These are phyloP conservation scores for Drosophila monieri DNA, from an alignment of 2,888 invertebrate species.

Conservation along the genomic window DNA sequence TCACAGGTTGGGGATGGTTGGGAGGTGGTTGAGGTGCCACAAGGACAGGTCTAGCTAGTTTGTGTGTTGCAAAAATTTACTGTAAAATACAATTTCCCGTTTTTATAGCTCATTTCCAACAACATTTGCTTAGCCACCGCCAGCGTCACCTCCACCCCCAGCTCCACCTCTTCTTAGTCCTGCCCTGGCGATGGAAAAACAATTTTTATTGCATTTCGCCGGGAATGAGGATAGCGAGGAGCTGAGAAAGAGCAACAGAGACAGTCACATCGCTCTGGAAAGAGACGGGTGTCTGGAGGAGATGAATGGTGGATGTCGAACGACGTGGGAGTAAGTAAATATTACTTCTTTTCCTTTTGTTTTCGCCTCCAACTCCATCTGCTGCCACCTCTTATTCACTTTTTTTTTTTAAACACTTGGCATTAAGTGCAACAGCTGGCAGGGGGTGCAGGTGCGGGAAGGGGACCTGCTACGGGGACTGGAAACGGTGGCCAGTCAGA, in stretches of 20 bases:
- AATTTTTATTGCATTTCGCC: slow-evolving; percentile 79
- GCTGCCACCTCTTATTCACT: slow-evolving; percentile 15
- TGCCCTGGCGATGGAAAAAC: slow-evolving; percentile 67
- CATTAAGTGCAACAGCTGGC: slow-evolving; percentile 76
- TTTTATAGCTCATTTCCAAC: slow-evolving; percentile 80
- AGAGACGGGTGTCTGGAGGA: neutral
- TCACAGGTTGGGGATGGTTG: slow-evolving; percentile 10
- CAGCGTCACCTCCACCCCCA: slow-evolving; percentile 32
- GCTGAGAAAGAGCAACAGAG: slow-evolving; percentile 8
- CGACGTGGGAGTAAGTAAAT: slow-evolving; percentile 65
- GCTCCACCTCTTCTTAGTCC: slow-evolving; percentile 14
- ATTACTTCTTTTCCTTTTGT: slow-evolving; percentile 59
- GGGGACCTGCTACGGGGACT: slow-evolving; percentile 1
- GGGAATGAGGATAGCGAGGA: slow-evolving; percentile 72
- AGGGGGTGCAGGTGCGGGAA: neutral
- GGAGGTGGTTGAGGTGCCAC: slow-evolving; percentile 3
- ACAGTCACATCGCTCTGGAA: neutral
- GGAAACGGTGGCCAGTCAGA: slow-evolving; percentile 64
- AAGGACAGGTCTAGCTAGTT: slow-evolving; percentile 65
- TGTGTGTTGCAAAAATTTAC: slow-evolving; percentile 73
- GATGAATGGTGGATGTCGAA: slow-evolving; percentile 31
- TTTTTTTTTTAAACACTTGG: slow-evolving; percentile 68
- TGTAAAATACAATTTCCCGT: slow-evolving; percentile 78
- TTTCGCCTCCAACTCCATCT: slow-evolving; percentile 19
- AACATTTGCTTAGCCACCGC: slow-evolving; percentile 73